phyloP scores from a whole-genome alignment of 2,113 vertebrate species.

The Phylloscopus trochiloides region DNA sequence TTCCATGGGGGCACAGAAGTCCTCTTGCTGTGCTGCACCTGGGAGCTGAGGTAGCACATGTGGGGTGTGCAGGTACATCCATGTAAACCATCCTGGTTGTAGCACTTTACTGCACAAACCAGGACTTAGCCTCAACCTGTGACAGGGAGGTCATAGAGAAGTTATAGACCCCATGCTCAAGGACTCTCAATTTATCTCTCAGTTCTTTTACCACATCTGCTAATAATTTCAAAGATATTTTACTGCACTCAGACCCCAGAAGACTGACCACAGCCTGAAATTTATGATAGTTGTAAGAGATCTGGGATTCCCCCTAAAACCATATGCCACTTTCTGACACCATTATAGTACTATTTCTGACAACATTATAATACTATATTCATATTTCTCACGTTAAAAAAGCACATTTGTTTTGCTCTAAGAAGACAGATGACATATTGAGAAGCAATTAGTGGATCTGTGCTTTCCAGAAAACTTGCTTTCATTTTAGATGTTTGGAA shows the following conservation, averaged over 20 bases:
- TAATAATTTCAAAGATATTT: neutral
- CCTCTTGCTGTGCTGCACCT: neutral
- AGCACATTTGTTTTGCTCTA: neutral
- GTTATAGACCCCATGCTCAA: neutral
- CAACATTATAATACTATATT: neutral
- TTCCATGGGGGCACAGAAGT: neutral
- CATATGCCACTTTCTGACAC: neutral
- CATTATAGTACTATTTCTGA: neutral
- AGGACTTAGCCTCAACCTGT: neutral
- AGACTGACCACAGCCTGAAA: neutral
- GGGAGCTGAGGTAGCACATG: neutral
- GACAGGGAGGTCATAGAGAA: neutral
- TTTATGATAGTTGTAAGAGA: neutral
- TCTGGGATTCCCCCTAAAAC: neutral
- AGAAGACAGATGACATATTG: neutral
- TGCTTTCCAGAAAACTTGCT: neutral
- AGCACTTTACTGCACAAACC: neutral
- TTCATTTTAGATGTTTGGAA: neutral
- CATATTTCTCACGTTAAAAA: neutral
- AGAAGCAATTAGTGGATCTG: neutral
- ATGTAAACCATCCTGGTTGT: neutral
- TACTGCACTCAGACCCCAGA: neutral
- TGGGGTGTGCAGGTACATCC: neutral
- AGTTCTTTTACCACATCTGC: neutral
- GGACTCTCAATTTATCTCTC: neutral